Conservation (phyloP, 2,797 vertebrate species). For the Sphaeramia orbicularis region DNA sequence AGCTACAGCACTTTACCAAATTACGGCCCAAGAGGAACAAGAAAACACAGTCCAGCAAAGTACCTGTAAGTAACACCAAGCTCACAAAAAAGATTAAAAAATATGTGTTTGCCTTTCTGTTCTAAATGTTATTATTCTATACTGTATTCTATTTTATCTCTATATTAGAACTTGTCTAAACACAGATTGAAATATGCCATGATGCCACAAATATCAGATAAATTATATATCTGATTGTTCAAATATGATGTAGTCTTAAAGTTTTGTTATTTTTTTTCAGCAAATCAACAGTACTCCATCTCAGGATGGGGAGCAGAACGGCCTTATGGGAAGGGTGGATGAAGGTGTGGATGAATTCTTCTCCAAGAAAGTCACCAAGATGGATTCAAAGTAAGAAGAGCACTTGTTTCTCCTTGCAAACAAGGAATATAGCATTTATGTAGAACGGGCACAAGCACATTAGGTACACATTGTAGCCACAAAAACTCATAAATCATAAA, state of each 20-base stretch:
- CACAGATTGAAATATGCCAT: neutral
- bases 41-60: constrained; percentile 92
- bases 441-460: no score
- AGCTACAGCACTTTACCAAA: constrained; percentile 97
- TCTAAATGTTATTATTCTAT: neutral
- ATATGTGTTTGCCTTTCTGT: neutral
- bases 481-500: no score
- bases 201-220: neutral
- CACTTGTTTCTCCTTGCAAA: no score
- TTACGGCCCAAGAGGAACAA: constrained; percentile 94
- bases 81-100: neutral
- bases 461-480: no score
- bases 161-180: neutral
- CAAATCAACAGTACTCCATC: constrained; percentile 85
- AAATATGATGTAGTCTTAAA: no score
- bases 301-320: constrained; percentile 95
- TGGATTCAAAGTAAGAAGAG: constrained; percentile 90
- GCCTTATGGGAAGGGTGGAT: constrained; percentile 96
- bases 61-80: constrained; percentile 86
- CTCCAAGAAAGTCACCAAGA: constrained; percentile 95
- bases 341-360: constrained; percentile 99
- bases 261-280: constrained; percentile 49
- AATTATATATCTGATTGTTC: no score
- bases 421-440: no score
- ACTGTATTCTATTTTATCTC: no score